phyloP scores from a whole-genome alignment of 2,113 vertebrate genomes.

The Carlito syrichta region DNA sequence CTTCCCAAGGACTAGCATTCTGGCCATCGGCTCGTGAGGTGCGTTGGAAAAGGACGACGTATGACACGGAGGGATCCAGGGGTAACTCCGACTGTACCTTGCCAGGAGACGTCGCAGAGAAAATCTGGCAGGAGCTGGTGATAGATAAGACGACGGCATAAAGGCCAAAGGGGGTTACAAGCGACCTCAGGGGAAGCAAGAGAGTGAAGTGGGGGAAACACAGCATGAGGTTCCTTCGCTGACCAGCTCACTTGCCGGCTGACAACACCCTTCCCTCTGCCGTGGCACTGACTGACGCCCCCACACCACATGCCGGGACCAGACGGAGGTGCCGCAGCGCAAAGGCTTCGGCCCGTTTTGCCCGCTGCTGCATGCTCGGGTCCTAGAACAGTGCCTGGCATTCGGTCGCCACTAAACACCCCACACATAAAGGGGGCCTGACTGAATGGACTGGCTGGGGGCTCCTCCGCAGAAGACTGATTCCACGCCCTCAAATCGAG shows the following conservation, averaged over 20 bases:
- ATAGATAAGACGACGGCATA: background rate
- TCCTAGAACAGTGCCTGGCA: background rate
- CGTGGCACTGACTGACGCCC: background rate
- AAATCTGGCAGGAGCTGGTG: background rate
- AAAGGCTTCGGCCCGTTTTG: constrained; percentile 11
- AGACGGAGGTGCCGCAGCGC: constrained; percentile 27
- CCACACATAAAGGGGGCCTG: background rate
- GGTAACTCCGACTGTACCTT: background rate
- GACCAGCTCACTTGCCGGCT: background rate
- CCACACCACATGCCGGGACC: background rate
- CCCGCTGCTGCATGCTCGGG: background rate
- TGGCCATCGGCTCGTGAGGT: background rate
- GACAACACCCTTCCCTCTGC: background rate
- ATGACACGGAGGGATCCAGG: background rate
- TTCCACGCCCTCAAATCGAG: background rate
- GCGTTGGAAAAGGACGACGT: background rate
- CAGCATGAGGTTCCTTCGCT: background rate
- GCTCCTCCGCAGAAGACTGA: background rate
- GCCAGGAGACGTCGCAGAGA: background rate
- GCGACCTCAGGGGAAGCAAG: background rate
- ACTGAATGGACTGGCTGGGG: background rate
- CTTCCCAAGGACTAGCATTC: background rate
- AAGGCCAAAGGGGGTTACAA: background rate
- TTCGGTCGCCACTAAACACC: constrained; percentile 10
- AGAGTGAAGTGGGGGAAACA: background rate